Base-by-base conservation (phyloP, 2,888 invertebrate genomes). In the Embidobia sp. region DNA sequence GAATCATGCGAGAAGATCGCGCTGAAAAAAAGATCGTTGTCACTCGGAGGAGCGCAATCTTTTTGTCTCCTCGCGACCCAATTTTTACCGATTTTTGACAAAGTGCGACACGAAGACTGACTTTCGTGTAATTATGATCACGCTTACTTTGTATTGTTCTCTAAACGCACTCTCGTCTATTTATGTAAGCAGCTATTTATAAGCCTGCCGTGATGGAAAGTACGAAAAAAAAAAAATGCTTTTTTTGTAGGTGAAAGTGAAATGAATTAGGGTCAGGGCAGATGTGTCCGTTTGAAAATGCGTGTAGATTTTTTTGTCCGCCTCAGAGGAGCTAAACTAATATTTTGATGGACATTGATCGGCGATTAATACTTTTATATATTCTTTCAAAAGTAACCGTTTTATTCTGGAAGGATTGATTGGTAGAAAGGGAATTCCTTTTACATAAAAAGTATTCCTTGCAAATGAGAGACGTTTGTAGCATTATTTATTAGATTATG, bases 201-300 rank as follows among this genome's bases (percentile, higher is more conserved):
- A 63, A 48, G 15, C 57, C 40, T 18, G 11, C 40, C 49, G 42
- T 57, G 57, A 64, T 73, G 63, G 72, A 64, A 73, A 61, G 67
- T 55, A 29, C 26, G 37, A 51, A 73, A 49, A 55, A 64, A 72
- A 74, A 67, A 61, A 61, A 55, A 10, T 44, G 53, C 29, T 26
- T 57, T 57, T 26, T 33, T 4, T 49, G 35, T 15, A 22, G 61
- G 66, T 55, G 66, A 66, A 66, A 66, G 55, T 53, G 33, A 31
- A 26, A 66, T 31, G 18, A 44, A 51, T 53, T 53, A 42, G 33
- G 53, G 64, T 53, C 53, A 51, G n/a, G n/a, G 15, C 44, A 31
- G 51, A 64, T 42, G 31, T 15, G 13, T n/a, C n/a, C n/a, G n/a
- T n/a, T n/a, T n/a, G 27, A 26, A 29, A 57, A 16, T 10, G 3